Percentiles rank a stretch among this genome's conserved stretches.
These are phyloP conservation scores for Leptopilina clavipes DNA, from an alignment of 1,140 invertebrate species.

Conservation along the genomic window DNA sequence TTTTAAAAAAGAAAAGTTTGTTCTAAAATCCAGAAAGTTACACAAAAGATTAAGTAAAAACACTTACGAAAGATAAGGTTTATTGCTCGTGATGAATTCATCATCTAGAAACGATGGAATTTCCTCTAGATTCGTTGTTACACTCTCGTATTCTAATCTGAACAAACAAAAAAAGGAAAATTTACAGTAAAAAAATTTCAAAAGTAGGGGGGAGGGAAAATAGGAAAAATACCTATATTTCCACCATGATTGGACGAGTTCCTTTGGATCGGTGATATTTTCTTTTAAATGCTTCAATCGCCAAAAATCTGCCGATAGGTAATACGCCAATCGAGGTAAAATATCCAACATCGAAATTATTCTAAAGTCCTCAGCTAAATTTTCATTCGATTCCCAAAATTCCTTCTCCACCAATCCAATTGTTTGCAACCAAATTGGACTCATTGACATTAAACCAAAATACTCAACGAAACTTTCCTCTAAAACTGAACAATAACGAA, in stretches of 20 bases:
- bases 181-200: neutral
- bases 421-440: constrained; percentile 61
- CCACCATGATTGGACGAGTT: constrained; percentile 67
- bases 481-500: constrained; percentile 38
- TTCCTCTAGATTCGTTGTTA: constrained; percentile 44
- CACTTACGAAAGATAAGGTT: constrained; percentile 77
- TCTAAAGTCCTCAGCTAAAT: constrained; percentile 53
- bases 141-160: constrained; percentile 62
- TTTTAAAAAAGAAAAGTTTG: too few species aligned
- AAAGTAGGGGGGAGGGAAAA: neutral
- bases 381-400: constrained; percentile 50
- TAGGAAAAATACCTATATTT: constrained; percentile 72
- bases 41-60: neutral
- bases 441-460: constrained; percentile 64
- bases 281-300: constrained; percentile 76
- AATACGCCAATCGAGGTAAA: constrained; percentile 75
- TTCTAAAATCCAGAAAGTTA: too few species aligned
- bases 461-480: constrained; percentile 64
- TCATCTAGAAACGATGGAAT: constrained; percentile 74
- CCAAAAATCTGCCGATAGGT: constrained; percentile 78
- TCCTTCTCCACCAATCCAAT: constrained; percentile 53
- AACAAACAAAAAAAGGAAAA: too few species aligned
- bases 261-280: constrained; percentile 61
- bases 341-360: constrained; percentile 62
- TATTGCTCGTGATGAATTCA: constrained; percentile 75